Base-by-base conservation (phyloP, 2,888 invertebrate genomes). In the Hoplodrina blanda region DNA sequence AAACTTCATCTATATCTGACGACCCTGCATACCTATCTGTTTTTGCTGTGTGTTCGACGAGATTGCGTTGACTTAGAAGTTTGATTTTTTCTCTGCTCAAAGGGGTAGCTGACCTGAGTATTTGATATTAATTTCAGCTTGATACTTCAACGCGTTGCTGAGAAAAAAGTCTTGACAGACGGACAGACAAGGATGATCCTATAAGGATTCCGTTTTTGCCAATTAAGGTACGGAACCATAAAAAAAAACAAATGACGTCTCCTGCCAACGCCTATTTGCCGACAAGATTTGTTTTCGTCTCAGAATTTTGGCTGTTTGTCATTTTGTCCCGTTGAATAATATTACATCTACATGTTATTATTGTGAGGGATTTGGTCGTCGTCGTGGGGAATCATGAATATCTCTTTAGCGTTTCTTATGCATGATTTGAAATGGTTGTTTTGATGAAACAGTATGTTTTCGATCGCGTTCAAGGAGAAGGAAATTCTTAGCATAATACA, bases 231-330 rank as follows among this genome's bases (percentile, higher is more conserved):
- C 25, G 25, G 25, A 25, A 2, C 25, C 2, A 1, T 25, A 25
- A 25, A 85, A 89, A 73, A 76, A 69, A 76, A 62, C 80, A 84
- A 88, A 89, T 88, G 83, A 87, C 84, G 86, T 85, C 87, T 86
- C 77, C 68, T 86, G 88, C 84, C 89, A 91, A 78, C 80, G 80
- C 75, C 33, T 91, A 92, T 89, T 88, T 89, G 90, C 91, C 89
- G 92, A 90, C 93, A 86, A 89, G 91, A 92, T 94, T 93, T 91
- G 91, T 92, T 94, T 91, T 91, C 86, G 81, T 85, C 85, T 83
- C 78, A 82, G 81, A 83, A 86, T 81, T 84, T 78, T 44, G 85
- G 85, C 85, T 88, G 89, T 91, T 91, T 90, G 89, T 91, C 91
- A 91, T 91, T 88, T 87, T 81, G 87, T 86, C 83, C 85, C 85